These are phyloP conservation scores for Paramormyrops hopkinsi DNA, from an alignment of 2,797 vertebrate genomes.

Conservation along the genomic window DNA sequence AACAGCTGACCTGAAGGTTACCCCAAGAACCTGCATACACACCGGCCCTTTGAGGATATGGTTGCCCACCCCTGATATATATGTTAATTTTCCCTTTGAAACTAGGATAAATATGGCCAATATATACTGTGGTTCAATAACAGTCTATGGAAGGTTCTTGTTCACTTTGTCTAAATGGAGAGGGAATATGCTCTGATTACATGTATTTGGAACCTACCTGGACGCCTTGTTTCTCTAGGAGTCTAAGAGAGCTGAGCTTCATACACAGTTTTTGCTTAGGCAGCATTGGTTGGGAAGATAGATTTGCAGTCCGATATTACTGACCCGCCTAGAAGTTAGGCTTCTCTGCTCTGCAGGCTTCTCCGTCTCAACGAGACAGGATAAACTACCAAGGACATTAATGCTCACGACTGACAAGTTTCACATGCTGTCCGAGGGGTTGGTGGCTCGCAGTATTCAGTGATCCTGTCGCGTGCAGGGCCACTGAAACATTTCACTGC, in stretches of 20 bases:
- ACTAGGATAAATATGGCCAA: not conserved
- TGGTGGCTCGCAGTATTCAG: not conserved
- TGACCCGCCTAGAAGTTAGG: not conserved
- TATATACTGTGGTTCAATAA: not conserved
- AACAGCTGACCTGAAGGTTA: not conserved
- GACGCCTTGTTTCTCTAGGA: not conserved
- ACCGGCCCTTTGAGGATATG: not conserved
- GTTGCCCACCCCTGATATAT: not conserved
- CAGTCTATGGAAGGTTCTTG: not conserved
- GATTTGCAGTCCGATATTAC: not conserved
- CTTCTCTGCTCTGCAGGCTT: not conserved
- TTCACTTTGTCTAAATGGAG: not conserved
- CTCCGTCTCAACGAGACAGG: not conserved
- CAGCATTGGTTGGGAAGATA: not conserved
- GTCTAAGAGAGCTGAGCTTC: not conserved
- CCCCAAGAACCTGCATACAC: not conserved
- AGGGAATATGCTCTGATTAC: not conserved
- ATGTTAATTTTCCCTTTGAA: not conserved
- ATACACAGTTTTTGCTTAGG: not conserved
- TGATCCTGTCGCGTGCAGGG: not conserved
- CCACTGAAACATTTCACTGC: not conserved
- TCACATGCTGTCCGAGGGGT: not conserved
- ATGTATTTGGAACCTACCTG: not conserved
- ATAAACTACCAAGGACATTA: not conserved
- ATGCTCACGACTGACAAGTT: not conserved